Percentiles rank a stretch among this genome's conserved stretches.
Conservation (phyloP, 1,140 invertebrate genomes). For the Helicoverpa zea region DNA sequence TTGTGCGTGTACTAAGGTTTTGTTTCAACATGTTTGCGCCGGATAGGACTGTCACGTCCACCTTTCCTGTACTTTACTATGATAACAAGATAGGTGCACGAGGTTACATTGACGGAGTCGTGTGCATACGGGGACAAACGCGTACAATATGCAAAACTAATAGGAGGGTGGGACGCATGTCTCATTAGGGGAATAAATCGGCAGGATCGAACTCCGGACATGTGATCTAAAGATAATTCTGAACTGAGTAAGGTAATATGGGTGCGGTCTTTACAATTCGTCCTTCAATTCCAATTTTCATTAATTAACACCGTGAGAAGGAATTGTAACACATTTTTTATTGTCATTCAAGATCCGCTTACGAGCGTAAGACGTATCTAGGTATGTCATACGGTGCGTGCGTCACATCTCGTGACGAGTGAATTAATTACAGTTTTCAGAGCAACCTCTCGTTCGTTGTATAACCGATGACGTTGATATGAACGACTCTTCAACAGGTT, state of each 20-base stretch:
- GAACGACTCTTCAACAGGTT: constrained; percentile 44
- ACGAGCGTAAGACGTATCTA: constrained; percentile 21
- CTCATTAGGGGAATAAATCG: constrained; percentile 42
- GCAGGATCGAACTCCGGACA: constrained; percentile 42
- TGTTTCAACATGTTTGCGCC: constrained; percentile 41
- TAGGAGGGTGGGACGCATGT: constrained; percentile 35
- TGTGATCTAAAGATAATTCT: constrained; percentile 6
- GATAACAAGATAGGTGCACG: constrained; percentile 49
- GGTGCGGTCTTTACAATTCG: not conserved
- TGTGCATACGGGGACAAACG: constrained; percentile 38
- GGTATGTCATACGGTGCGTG: constrained; percentile 33
- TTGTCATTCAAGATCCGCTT: constrained; percentile 34
- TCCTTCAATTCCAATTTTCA: not conserved
- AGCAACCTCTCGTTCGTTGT: constrained; percentile 46
- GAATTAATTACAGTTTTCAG: constrained; percentile 54
- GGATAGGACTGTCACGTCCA: constrained; percentile 47
- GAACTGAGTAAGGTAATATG: not conserved
- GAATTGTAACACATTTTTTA: constrained; percentile 30
- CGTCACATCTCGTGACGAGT: constrained; percentile 49
- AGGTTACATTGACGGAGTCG: constrained; percentile 51
- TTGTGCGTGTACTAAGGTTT: constrained; percentile 41
- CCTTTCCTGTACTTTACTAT: constrained; percentile 37
- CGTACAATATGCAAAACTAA: constrained; percentile 32
- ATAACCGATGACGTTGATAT: constrained; percentile 52
- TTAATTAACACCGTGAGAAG: constrained; percentile 4